Conservation (phyloP, 2,888 invertebrate species). For the Caenorhabditis afra region DNA sequence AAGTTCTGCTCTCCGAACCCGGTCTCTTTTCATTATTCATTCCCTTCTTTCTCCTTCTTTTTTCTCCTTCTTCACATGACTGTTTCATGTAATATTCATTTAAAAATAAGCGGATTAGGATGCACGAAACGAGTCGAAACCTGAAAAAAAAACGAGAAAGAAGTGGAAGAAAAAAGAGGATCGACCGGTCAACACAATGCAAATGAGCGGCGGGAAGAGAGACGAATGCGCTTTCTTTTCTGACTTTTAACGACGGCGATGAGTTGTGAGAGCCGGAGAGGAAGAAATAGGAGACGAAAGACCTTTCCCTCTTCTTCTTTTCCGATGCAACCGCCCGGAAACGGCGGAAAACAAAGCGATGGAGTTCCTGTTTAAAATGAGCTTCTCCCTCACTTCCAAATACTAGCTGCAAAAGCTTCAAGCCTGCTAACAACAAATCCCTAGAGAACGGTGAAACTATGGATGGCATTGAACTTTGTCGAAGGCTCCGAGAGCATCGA, state of each 20-base stretch:
- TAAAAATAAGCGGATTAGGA: slow-evolving; percentile 6
- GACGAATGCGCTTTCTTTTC: neutral
- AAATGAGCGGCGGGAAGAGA: slow-evolving; percentile 11
- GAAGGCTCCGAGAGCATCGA: no score
- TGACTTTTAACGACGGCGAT: neutral
- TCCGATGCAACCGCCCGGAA: neutral
- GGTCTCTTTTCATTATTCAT: slow-evolving; percentile 13
- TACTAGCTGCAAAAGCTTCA: no score
- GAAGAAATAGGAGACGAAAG: neutral
- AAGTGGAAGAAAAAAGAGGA: slow-evolving; percentile 6
- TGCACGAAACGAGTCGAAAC: neutral
- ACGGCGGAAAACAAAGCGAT: no score
- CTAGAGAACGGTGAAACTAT: no score
- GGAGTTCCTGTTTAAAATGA: no score
- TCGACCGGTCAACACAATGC: slow-evolving; percentile 16
- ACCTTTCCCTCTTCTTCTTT: neutral
- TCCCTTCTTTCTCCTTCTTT: slow-evolving; percentile 3
- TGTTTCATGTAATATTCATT: slow-evolving; percentile 7
- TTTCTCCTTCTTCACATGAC: slow-evolving; percentile 14
- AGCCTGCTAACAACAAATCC: no score
- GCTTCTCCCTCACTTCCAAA: no score
- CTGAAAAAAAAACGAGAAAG: neutral
- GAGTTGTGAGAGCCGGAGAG: neutral
- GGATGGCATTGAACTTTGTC: no score
- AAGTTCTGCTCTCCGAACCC: slow-evolving; percentile 9